Evolutionary conservation across 1,140 invertebrate genomes (phyloP), one percentile per base, ranked within the genome.

Genomic region (Samia ricini): DNA sequence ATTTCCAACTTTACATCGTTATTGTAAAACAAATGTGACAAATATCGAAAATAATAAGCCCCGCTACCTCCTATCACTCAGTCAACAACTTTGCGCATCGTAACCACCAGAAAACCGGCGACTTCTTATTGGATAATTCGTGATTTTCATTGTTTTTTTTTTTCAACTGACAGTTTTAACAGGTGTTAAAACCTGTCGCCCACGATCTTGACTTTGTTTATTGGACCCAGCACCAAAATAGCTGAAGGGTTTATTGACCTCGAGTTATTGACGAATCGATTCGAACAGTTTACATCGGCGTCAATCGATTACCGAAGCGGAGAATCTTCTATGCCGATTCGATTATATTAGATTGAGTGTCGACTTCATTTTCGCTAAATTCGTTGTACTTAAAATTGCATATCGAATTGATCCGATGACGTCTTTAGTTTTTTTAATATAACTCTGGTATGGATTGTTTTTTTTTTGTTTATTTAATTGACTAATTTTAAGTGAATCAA

Each of bases 81-180:
- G 26, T 8, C 26, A 20, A 4, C 49, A 58, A 29, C 58, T 56
- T 64, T 49, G 21, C 21, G 58, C 66, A 57, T 69, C 62, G 68
- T 78, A 55, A 60, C 59, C 50, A 70, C 68, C 77, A 84, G 82
- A 82, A 86, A 83, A 85, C 64, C n/a, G n/a, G n/a, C 72, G 77
- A 71, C 70, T 83, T 81, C 82, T 83, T 85, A 86, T 88, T 86
- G 82, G 81, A 84, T 86, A 86, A 88, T 88, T 86, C 81, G 79
- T 83, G 82, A 83, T 86, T 86, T 85, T 77, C 73, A 77, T 78
- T n/a, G n/a, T n/a, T n/a, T 81, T 86, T 84, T 88, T 85, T 79
- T 56, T 60, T 23, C 8, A 19, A 23, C 15, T 29, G 51, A 49
- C 49, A 42, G 58, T 20, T 20, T 51, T 64, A 71, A 74, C 85